These are phyloP conservation scores for Zaprionus nigranus DNA, from an alignment of 1,140 invertebrate species.

Conservation along the genomic window DNA sequence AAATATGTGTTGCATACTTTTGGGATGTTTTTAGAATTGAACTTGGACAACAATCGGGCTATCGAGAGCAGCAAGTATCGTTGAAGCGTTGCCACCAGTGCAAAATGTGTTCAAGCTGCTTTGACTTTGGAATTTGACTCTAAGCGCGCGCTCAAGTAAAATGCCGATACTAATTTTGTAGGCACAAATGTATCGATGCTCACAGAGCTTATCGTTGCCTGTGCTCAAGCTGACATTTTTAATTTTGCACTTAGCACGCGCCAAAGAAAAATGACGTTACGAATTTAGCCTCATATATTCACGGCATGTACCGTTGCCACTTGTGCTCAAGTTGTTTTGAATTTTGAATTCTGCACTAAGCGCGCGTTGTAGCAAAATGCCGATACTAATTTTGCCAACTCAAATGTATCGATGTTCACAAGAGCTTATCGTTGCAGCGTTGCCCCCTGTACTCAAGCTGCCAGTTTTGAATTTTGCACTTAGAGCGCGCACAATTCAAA, in stretches of 20 bases:
- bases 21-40: background rate
- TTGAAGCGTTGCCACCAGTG: background rate
- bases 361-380: background rate
- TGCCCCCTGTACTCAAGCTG: background rate
- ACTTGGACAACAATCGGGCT: background rate
- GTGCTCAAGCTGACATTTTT: no score
- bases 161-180: constrained; percentile 5
- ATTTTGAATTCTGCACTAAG: background rate
- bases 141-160: no score
- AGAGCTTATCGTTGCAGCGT: background rate
- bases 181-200: background rate
- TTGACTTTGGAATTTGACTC: background rate
- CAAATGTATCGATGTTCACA: background rate
- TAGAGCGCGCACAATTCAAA: constrained; percentile 6
- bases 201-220: background rate
- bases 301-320: background rate
- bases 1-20: background rate
- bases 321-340: no score
- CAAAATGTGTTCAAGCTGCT: no score
- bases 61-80: background rate
- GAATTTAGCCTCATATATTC: no score
- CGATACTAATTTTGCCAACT: constrained; percentile 15
- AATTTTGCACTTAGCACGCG: no score
- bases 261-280: no score
- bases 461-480: background rate